phyloP scores from a whole-genome alignment of 2,113 vertebrate species.

The Gadus chalcogrammus region DNA sequence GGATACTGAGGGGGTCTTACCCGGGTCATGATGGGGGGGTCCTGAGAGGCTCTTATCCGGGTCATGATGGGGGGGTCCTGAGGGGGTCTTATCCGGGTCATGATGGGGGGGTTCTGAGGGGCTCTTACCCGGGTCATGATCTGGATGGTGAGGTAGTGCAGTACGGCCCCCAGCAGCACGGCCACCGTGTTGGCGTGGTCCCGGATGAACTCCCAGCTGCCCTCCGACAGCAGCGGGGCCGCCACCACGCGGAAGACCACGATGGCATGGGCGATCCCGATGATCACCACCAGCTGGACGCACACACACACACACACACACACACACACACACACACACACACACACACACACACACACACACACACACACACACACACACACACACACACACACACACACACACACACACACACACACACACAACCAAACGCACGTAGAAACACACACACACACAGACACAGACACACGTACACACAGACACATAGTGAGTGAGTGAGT shows the following conservation, averaged over 20 bases:
- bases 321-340: background rate
- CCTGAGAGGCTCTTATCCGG: background rate
- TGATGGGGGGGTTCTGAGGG: background rate
- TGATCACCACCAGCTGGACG: conserved; percentile 79
- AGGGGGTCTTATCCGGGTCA: background rate
- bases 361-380: too few relatives aligned
- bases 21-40: too few relatives aligned
- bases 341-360: too few relatives aligned
- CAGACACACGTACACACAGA: too few relatives aligned
- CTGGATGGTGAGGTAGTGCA: conserved; percentile 86
- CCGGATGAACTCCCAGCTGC: conserved; percentile 47
- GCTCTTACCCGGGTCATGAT: conserved; percentile 77
- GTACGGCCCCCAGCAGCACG: conserved; percentile 77
- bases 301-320: conserved; percentile 28
- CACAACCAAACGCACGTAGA: too few relatives aligned
- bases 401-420: too few relatives aligned
- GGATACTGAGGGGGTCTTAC: too few relatives aligned
- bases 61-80: background rate
- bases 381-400: too few relatives aligned
- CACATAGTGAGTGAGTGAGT: too few relatives aligned
- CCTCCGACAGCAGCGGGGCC: conserved; percentile 60
- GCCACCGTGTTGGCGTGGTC: conserved; percentile 72
- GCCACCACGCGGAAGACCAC: conserved; percentile 84
- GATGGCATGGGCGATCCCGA: conserved; percentile 79
- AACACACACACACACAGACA: background rate